Evolutionary conservation across 2,888 invertebrate genomes (phyloP), one percentile per base, ranked within the genome.

Genomic region (Scaptomyza tumidula): DNA sequence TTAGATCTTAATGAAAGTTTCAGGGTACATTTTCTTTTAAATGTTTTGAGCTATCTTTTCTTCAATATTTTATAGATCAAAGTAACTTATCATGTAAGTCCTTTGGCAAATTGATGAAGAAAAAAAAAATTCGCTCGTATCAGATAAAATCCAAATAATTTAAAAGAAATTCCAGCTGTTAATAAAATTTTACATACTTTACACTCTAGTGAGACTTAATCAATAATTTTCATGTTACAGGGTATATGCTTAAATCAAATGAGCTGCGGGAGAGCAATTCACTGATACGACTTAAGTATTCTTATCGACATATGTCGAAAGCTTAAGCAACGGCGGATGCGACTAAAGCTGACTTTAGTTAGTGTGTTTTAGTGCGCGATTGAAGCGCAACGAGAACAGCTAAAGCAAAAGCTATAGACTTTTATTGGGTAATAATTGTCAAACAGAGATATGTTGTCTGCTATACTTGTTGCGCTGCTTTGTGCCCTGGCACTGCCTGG

Each of bases 231-330:
- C 1, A 24, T 24, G 24, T 11, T 37, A 46, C 29, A 45, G 59
- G 33, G 71, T 53, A 71, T 59, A 10, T 54, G 59, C 54, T 41
- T 39, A 70, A 66, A 44, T 62, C 50, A 45, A 46, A 11, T 41
- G 61, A 72, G 53, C 73, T 63, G 70, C 64, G 69, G 77, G 80
- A 66, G 66, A 72, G 65, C 67, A 73, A 63, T 78, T 57, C 33
- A 46, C 66, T 80, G 84, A 80, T 79, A 66, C 41, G 53, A 52
- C 61, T 64, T 61, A 45, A 69, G 55, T 16, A 55, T 49, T 48
- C 80, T 78, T 78, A 78, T 78, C 81, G 58, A 53, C 49, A 53
- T 54, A 35, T 19, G 48, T 14, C 50, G n/a, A 37, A 46, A 39
- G 59, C 68, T 71, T 64, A 14, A 29, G 49, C 65, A 68, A 75